Evolutionary conservation across 2,113 vertebrate genomes (phyloP), one percentile per base, ranked within the genome.

Genomic region (Oryzias curvinotus): DNA sequence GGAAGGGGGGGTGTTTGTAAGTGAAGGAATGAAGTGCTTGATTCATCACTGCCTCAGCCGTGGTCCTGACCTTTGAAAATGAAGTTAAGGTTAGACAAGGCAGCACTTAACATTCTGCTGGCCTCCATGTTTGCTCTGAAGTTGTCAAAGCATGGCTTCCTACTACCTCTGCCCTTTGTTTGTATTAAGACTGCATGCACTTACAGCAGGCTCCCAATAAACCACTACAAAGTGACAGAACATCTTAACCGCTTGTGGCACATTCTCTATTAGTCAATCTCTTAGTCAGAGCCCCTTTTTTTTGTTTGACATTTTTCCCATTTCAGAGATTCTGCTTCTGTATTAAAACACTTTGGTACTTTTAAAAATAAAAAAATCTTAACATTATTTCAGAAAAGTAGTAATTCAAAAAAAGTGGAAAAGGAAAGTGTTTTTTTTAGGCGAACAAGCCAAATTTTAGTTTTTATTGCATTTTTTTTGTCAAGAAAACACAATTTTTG

Each of bases 61-160:
- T 49, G 60, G 49, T 63, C 48, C 71, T 86, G 87, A 89, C 87
- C 85, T 89, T 81, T 83, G 59, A 65, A 61, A 74, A 75, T 47
- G 69, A 80, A 88, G 73, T 82, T 83, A 83, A 85, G 77, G 84
- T 77, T 74, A 36, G 75, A 86, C 73, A 71, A 73, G 76, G 75
- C 82, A 51, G 65, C 72, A 69, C 80, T 86, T 85, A 82, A 83
- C 83, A 80, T 80, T 74, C 80, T 71, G 58, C 55, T 46, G 65
- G 78, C 81, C 78, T 77, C 65, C 68, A 56, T 87, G 85, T 86
- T 87, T 87, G 80, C 71, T 80, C 69, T 78, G 25, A 26, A 61
- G 78, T 68, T 61, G 72, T 52, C 36, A 30, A 54, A 57, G 61
- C 43, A 0, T 61, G 8, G 67, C 61, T 44, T 59, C 64, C 8